Percentiles rank a stretch among this genome's conserved stretches.
phyloP scores from a whole-genome alignment of 2,888 invertebrate species.

The Dynastes tityus region DNA sequence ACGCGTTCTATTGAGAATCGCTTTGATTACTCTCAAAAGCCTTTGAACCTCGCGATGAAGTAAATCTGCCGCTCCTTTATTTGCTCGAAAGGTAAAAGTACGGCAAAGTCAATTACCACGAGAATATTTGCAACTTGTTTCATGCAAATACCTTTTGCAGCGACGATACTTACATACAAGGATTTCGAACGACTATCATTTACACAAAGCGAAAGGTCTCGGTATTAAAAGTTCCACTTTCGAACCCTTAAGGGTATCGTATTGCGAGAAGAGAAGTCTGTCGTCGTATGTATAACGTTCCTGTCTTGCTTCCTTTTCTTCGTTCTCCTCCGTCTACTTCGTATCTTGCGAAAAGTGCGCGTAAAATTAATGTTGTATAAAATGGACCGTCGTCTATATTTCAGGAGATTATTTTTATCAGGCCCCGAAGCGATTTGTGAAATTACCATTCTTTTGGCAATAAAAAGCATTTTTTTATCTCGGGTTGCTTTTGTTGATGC shows the following conservation, averaged over 20 bases:
- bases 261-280: slow-evolving; percentile 26
- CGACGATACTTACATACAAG: background rate
- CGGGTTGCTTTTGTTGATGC: slow-evolving; percentile 13
- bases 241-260: slow-evolving; percentile 33
- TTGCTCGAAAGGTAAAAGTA: slow-evolving; percentile 19
- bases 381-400: slow-evolving; percentile 44
- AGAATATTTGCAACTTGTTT: slow-evolving; percentile 41
- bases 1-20: background rate
- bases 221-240: slow-evolving; percentile 39
- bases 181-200: slow-evolving; percentile 26
- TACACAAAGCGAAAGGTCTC: slow-evolving; percentile 34
- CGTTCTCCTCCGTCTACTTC: slow-evolving; percentile 8
- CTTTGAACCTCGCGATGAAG: background rate
- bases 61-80: slow-evolving; percentile 5
- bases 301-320: slow-evolving; percentile 14
- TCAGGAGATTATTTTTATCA: slow-evolving; percentile 46
- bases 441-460: slow-evolving; percentile 44
- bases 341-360: slow-evolving; percentile 35
- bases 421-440: slow-evolving; percentile 30
- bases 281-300: slow-evolving; percentile 1
- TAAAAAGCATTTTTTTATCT: slow-evolving; percentile 41
- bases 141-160: slow-evolving; percentile 12
- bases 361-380: slow-evolving; percentile 50
- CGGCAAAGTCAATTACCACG: slow-evolving; percentile 18
- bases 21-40: slow-evolving; percentile 4